These are phyloP conservation scores for Gopherus evgoodei DNA, from an alignment of 2,113 vertebrate genomes.

Conservation along the genomic window DNA sequence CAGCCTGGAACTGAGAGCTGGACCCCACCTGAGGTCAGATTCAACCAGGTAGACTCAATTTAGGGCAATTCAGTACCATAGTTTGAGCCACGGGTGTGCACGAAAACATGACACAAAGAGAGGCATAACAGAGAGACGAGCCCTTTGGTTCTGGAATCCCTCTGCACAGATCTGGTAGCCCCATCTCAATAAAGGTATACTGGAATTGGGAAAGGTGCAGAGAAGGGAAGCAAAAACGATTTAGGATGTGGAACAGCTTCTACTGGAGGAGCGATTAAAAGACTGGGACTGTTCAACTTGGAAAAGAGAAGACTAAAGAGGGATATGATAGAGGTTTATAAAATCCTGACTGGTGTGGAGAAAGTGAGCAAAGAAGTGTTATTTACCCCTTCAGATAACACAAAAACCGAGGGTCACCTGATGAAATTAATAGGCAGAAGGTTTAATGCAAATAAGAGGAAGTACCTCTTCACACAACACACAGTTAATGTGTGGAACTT, in stretches of 20 bases:
- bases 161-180: not conserved
- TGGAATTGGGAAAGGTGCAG: not conserved
- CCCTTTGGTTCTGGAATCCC: not conserved
- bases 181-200: not conserved
- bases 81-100: not conserved
- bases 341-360: not conserved
- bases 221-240: not conserved
- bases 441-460: not conserved
- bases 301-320: not conserved
- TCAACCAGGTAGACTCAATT: not conserved
- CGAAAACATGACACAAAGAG: not conserved
- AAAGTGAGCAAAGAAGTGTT: not conserved
- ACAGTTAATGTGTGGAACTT: not conserved
- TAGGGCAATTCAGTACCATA: not conserved
- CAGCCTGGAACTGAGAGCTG: not conserved
- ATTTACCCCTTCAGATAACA: not conserved
- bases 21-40: not conserved
- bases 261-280: not conserved
- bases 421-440: not conserved
- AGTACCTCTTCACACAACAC: not conserved
- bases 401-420: too few species aligned
- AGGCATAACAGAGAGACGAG: not conserved
- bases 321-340: not conserved
- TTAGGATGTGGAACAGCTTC: not conserved
- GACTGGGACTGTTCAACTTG: not conserved